Evolutionary conservation across 2,797 vertebrate genomes (phyloP).

Genomic region (Lacerta viridis): DNA sequence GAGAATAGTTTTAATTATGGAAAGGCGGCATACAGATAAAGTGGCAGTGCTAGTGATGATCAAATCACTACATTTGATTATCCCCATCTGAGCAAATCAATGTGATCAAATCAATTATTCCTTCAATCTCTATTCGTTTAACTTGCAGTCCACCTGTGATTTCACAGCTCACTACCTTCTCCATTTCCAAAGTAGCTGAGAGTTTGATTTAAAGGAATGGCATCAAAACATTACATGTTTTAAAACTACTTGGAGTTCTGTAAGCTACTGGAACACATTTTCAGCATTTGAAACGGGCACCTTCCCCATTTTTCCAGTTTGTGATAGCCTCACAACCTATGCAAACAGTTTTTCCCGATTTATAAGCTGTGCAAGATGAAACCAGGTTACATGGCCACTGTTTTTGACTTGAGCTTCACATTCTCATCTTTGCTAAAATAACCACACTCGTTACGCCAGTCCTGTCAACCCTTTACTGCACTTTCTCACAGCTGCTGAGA

Average conservation of each 20-base stretch:
- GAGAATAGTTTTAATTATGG: too few relatives aligned
- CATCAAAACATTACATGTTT: not conserved
- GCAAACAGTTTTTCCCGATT: not conserved
- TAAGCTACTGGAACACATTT: not conserved
- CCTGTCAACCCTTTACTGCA: not conserved
- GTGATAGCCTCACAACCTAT: not conserved
- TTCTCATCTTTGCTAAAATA: constrained; percentile 19
- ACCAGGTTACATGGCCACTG: not conserved
- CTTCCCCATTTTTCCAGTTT: not conserved
- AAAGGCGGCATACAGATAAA: too few relatives aligned
- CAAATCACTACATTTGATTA: too few relatives aligned
- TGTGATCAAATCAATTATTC: too few relatives aligned
- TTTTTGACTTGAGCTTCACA: not conserved
- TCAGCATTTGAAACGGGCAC: not conserved
- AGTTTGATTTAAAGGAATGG: not conserved
- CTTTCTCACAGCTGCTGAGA: constrained; percentile 5
- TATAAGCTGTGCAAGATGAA: not conserved
- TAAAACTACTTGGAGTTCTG: not conserved
- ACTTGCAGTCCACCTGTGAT: not conserved
- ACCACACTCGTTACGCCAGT: not conserved
- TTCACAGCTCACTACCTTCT: not conserved
- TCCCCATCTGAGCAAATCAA: not conserved
- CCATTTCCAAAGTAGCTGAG: too few relatives aligned
- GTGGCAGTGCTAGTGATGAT: too few relatives aligned
- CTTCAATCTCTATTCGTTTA: not conserved